Base-by-base conservation (phyloP, 2,888 invertebrate species). In the Physocephala rufipes region DNA sequence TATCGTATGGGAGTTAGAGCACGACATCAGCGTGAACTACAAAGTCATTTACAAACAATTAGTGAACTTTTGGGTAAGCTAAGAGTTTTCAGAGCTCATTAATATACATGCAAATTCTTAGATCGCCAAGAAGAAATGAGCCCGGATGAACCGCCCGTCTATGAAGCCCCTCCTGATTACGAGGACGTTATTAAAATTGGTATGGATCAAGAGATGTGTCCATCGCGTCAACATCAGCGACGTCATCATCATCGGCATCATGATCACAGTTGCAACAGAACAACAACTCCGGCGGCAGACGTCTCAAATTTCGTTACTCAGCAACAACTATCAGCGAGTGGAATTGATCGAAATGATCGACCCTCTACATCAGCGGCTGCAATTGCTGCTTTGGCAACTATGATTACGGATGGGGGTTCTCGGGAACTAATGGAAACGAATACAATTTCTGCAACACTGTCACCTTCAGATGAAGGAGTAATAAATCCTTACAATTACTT, bases 81-180 rank as follows among this genome's bases (percentile, higher is more conserved):
- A 28, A 21, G 5, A 36, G 0, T 3, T 7, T 49, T 12, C 49
- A 15, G 30, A 87, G 80, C 85, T 81, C 84, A 87, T 80, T 26
- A 16, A 26, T 13, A 16, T n/a, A 59, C 1, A 24, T 28, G 12
- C 26, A 59, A n/a, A 45, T 45, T 45, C 45, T 16, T 15, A 82
- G 81, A 88, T 87, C 83, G 88, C 0, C 85, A 87, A 76, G 86
- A 86, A 16, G 86, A 86, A 69, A 80, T 82, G 64, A 79, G 81
- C 0, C 81, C 83, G 0, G 86, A 85, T 53, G 91, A 91, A 73
- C 91, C 91, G 47, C 92, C 92, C 0, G 88, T 87, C 62, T 92
- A 92, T 82, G 92, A 92, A 81, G 89, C 91, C 0, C 92, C 92
- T 0, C 92, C 92, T 0, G 90, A 91, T 73, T 92, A 92, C 78